Percentiles rank a stretch among this genome's conserved stretches.
These are phyloP conservation scores for Drosophila lacicola DNA, from an alignment of 2,888 invertebrate genomes.

Conservation along the genomic window DNA sequence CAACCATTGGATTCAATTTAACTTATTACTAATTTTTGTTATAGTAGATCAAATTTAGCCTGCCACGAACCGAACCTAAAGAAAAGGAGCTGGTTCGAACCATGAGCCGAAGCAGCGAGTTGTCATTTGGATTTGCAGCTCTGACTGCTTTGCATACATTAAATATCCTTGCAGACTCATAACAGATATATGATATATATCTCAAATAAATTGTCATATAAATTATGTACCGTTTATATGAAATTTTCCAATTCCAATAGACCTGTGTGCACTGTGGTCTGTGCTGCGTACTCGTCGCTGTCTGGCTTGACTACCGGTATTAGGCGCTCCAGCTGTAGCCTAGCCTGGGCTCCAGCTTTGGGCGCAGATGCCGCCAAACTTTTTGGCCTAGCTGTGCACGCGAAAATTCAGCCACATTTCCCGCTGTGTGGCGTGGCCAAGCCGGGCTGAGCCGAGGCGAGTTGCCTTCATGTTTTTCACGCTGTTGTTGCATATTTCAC, in stretches of 20 bases:
- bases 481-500: slow-evolving; percentile 80
- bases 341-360: slow-evolving; percentile 17
- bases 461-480: slow-evolving; percentile 78
- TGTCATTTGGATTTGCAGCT: too few relatives aligned
- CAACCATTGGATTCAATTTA: too few relatives aligned
- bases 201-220: too few relatives aligned
- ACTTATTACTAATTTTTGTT: too few relatives aligned
- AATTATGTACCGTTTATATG: neutral
- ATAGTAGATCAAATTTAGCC: too few relatives aligned
- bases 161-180: too few relatives aligned
- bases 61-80: too few relatives aligned
- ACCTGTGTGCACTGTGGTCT: slow-evolving; percentile 37
- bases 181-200: neutral
- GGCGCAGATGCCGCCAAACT: slow-evolving; percentile 11
- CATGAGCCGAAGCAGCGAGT: too few relatives aligned
- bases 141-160: too few relatives aligned
- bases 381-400: slow-evolving; percentile 53
- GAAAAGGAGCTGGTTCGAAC: too few relatives aligned
- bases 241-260: neutral
- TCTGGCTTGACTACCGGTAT: slow-evolving; percentile 72
- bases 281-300: slow-evolving; percentile 32
- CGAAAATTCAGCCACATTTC: slow-evolving; percentile 69
- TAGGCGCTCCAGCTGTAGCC: slow-evolving; percentile 46
- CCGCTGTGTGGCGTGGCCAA: slow-evolving; percentile 68
- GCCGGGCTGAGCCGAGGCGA: slow-evolving; percentile 7